Base-by-base conservation (phyloP, 2,888 invertebrate genomes). In the Theretra japonica region DNA sequence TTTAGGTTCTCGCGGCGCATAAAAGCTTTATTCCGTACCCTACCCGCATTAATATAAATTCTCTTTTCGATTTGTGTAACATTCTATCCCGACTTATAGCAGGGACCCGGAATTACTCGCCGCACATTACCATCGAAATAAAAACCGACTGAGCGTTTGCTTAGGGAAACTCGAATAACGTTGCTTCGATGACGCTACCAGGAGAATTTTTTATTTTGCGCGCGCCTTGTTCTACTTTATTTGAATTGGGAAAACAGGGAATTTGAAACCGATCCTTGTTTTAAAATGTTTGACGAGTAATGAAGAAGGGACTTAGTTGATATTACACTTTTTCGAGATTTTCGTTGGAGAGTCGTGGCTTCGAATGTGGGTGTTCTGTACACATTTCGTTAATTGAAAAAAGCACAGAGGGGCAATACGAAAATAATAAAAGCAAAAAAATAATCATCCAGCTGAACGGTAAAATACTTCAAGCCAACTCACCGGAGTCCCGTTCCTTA, bases 21-120 rank as follows among this genome's bases (percentile, higher is more conserved):
- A 80, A 80, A 80, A 79, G 82, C 79, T 80, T 80, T 80, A 75
- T 79, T 72, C 73, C 73, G 71, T 75, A 70, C 70, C 73, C 73
- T 69, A 74, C 73, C 77, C 79, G 74, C 79, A 80, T 84, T 83
- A 80, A 83, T 84, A 84, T 79, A 83, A 81, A 83, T 84, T 82
- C 80, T 71, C 77, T 76, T 80, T 83, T 81, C 82, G 80, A 84
- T 81, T 80, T 81, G 77, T 81, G 76, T 75, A 74, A 79, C 80
- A 77, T 79, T 76, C 75, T 75, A 69, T 71, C 76, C 72, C 72
- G 70, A 79, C 78, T 76, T 78, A 77, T 74, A 74, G 73, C 70
- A 69, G 72, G 71, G 74, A 69, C 70, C 57, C 73, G 71, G 76
- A 76, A 78, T 79, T 76, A 79, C 70, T 75, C 74, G 69, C 71